Base-by-base conservation (phyloP, 2,797 vertebrate genomes). In the Pipistrellus kuhlii region DNA sequence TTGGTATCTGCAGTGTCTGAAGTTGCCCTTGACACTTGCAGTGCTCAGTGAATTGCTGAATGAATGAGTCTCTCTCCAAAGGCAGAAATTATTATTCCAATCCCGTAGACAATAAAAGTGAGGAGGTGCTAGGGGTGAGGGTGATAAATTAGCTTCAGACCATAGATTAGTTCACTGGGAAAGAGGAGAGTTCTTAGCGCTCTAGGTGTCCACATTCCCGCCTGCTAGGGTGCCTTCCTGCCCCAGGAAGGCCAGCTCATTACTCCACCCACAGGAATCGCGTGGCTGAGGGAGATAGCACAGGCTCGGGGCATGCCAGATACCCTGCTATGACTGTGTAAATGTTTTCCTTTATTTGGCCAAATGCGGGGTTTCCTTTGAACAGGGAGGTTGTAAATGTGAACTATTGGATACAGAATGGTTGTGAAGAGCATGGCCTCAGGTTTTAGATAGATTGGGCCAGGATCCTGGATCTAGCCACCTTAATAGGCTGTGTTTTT, bases 301-400 rank as follows among this genome's bases (percentile, higher is more conserved):
- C 46, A 51, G 38, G 57, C 81, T 35, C 8, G 0, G 1, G 41
- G 41, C 32, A 25, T 3, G 66, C 87, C 14, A 88, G 51, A 46
- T 1, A 46, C 14, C n/a, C 72, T n/a, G 32, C 73, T 5, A 23
- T 71, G 86, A 72, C 76, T 68, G 18, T 32, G 59, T 44, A 44
- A 72, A 32, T 13, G 8, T 27, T 23, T 48, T 85, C 86, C 76
- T 84, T 68, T 64, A 44, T 57, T 81, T 80, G 86, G 81, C 46
- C 87, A 21, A 69, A 83, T 44, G 73, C 80, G 92, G 83, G 84
- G 57, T 89, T 94, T 97, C 92, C 89, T 89, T 64, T 66, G 3
- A 38, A 53, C 12, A 21, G 78, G 53, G 68, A 51, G 44, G n/a
- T 17, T 81, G 11, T 38, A 64, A 69, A 62, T 53, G 41, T 53